Base-by-base conservation (phyloP, 2,797 vertebrate genomes). In the Sebastes oblongus region DNA sequence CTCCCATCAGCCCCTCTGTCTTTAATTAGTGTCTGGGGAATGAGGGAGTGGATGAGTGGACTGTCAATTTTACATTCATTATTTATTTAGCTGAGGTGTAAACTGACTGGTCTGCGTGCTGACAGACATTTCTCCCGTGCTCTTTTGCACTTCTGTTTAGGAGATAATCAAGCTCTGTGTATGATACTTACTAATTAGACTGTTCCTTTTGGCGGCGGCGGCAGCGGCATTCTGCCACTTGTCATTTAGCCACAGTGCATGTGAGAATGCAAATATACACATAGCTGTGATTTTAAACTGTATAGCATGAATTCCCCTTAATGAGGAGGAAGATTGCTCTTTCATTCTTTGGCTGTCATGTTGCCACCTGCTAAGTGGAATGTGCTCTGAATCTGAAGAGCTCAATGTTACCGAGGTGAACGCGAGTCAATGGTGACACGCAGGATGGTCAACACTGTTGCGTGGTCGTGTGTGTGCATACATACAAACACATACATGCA, bases 1-100 rank as follows among this genome's bases (percentile, higher is more conserved):
- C 74, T 68, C 83, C 79, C 85, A 77, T 89, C 91, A 91, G 86
- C 84, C 86, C 86, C 91, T 92, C 89, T 91, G 90, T 90, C 91
- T 93, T 96, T 96, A 96, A 96, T 96, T 96, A 95, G 95, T 91
- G 92, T 93, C 94, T 91, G 91, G 95, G 93, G 95, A 96, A 93
- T 80, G 89, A 93, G 87, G 75, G 80, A 93, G 91, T 89, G 93
- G 94, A 93, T 94, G 94, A 95, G 92, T 92, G 94, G 94, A 94
- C 93, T 94, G 94, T 95, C 94, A 93, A 93, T 95, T 95, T 92
- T 88, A 84, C 77, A 91, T 95, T 93, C 75, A 92, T 95, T 96
- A 94, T 94, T 95, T 95, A 94, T 95, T 96, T 95, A 91, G 90
- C 86, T 82, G 91, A 93, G 84, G 89, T 95, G 93, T 93, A 93